These are phyloP conservation scores for Troglohyphantes excavatus DNA, from an alignment of 2,888 invertebrate genomes.

Conservation along the genomic window DNA sequence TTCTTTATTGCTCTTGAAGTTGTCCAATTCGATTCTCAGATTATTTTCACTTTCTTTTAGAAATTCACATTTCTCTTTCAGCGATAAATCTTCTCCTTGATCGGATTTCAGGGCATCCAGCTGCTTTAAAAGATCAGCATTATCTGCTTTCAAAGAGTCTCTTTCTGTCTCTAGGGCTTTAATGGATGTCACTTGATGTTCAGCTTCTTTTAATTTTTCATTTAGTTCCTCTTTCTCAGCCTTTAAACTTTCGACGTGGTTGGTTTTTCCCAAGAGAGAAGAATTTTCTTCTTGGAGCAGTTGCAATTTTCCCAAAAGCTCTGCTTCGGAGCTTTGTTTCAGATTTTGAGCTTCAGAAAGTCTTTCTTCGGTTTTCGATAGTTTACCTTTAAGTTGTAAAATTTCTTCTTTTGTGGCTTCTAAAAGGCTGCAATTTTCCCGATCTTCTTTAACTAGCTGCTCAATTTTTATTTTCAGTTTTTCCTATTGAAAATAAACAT, in stretches of 20 bases:
- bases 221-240: slow-evolving; percentile 64
- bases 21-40: slow-evolving; percentile 64
- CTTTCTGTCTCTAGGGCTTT: slow-evolving; percentile 56
- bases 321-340: slow-evolving; percentile 26
- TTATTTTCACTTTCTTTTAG: slow-evolving; percentile 59
- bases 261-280: slow-evolving; percentile 13
- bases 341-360: slow-evolving; percentile 1
- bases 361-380: slow-evolving; percentile 49
- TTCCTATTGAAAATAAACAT: slow-evolving; percentile 46
- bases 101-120: slow-evolving; percentile 10
- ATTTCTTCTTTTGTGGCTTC: slow-evolving; percentile 73
- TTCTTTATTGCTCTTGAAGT: slow-evolving; percentile 44
- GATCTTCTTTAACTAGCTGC: slow-evolving; percentile 71
- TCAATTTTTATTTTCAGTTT: slow-evolving; percentile 69
- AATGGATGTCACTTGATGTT: slow-evolving; percentile 49
- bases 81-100: slow-evolving; percentile 19
- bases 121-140: slow-evolving; percentile 40
- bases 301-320: slow-evolving; percentile 30
- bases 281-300: slow-evolving; percentile 62
- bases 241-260: slow-evolving; percentile 60
- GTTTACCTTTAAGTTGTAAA: slow-evolving; percentile 56
- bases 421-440: slow-evolving; percentile 65
- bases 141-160: slow-evolving; percentile 34
- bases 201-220: slow-evolving; percentile 62
- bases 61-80: slow-evolving; percentile 45